These are phyloP conservation scores for Chaetodon trifascialis DNA, from an alignment of 2,113 vertebrate genomes.

Conservation along the genomic window DNA sequence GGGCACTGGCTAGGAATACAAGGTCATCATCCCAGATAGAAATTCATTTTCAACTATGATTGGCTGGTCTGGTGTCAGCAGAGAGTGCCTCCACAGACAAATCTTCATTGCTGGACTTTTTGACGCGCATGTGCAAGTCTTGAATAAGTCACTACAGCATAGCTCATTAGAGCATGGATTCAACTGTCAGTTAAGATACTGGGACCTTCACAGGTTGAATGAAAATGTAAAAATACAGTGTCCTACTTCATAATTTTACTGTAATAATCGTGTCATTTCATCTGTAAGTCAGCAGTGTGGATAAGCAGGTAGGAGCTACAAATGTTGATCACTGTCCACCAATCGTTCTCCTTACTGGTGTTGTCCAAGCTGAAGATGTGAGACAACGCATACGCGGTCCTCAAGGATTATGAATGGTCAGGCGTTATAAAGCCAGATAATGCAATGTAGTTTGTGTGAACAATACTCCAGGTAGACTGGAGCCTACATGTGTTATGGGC, in stretches of 20 bases:
- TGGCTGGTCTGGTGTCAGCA: background rate
- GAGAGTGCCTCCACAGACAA: background rate
- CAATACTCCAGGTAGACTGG: background rate
- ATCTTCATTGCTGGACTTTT: too few relatives aligned
- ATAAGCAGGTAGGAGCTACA: background rate
- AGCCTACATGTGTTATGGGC: background rate
- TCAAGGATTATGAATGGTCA: background rate
- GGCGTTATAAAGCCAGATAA: background rate
- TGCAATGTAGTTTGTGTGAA: background rate
- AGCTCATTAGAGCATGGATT: background rate
- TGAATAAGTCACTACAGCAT: background rate
- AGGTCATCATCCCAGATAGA: background rate
- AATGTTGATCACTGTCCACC: background rate
- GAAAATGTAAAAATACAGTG: background rate
- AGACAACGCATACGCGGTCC: background rate
- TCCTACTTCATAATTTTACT: background rate
- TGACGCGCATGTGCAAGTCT: too few relatives aligned
- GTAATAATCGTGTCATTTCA: background rate
- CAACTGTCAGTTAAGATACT: background rate
- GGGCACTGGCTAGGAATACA: too few relatives aligned
- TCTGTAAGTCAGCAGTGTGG: background rate
- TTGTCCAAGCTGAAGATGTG: conserved; percentile 2
- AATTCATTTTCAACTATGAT: background rate
- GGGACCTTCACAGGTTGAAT: background rate
- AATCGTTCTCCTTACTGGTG: background rate